phyloP scores from a whole-genome alignment of 2,888 invertebrate species.

The Plebejus argus region DNA sequence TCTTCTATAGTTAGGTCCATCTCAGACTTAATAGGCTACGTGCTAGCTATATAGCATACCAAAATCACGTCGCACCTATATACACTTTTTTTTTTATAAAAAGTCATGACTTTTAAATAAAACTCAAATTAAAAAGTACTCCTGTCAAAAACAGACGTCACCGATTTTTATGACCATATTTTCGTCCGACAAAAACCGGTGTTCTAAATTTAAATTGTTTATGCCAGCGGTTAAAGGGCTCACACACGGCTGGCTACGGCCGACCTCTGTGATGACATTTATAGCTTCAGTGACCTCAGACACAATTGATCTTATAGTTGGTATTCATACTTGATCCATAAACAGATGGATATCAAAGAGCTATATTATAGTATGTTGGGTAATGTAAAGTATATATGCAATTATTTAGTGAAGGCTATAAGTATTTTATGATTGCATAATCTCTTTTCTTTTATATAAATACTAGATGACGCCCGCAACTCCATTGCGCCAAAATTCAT shows the following conservation, averaged over 20 bases:
- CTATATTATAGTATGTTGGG: neutral
- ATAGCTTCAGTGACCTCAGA: slow-evolving; percentile 1
- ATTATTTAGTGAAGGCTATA: no score
- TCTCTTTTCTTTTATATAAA: no score
- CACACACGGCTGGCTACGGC: slow-evolving; percentile 10
- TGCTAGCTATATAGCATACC: no score
- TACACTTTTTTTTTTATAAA: no score
- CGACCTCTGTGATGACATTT: slow-evolving; percentile 29
- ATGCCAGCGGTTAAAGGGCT: slow-evolving; percentile 17
- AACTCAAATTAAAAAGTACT: neutral
- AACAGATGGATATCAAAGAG: neutral
- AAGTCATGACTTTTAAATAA: neutral
- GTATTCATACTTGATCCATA: neutral
- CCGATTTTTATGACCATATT: neutral
- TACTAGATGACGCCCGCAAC: no score
- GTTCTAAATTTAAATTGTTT: slow-evolving; percentile 16
- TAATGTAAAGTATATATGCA: no score
- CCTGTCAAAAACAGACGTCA: neutral
- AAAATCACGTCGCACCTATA: no score
- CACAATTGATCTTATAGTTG: neutral
- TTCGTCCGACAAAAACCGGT: neutral
- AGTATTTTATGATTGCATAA: no score
- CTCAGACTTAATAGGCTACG: no score
- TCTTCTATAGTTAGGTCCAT: no score
- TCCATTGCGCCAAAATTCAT: no score